Evolutionary conservation across 2,888 invertebrate species (phyloP), one percentile per base, ranked within the genome.

Genomic region (Sussaba pulchella): DNA sequence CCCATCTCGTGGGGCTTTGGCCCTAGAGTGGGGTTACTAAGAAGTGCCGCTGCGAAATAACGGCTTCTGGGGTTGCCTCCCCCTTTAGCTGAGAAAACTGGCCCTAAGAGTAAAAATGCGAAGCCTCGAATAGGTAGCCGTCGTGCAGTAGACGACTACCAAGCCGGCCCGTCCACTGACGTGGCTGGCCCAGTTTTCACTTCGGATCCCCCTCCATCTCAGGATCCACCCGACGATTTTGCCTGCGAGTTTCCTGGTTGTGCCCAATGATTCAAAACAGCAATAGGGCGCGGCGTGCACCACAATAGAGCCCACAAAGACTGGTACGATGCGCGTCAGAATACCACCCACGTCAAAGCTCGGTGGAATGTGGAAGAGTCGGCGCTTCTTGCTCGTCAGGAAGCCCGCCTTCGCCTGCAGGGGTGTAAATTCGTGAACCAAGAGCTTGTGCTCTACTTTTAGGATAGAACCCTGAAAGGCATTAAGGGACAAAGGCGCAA

Each of bases 21-120:
- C 31, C 31, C 6, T 6, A 5, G 31, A 31, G 31, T 31, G 61
- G 45, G 2, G 31, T n/a, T 17, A 8, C 61, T 57, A 45, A 66
- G 45, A 45, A 69, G 54, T 66, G 10, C 69, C 61, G 71, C 77
- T 80, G 59, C 81, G 73, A 14, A 12, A 31, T 31, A 5, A 12
- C 9, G 10, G 41, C 43, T 76, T 61, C 54, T 17, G 50, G 69
- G 69, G 74, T 39, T 70, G 61, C 78, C 78, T 41, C 36, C 73
- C 86, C 88, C 90, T 89, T 91, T 92, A 89, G 91, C 91, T 92
- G 91, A 88, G 91, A 86, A 91, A 94, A 94, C 94, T 94, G 94
- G 93, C 92, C 93, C 93, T 31, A 31, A 31, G 47, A 71, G 41
- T 24, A 19, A 2, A n/a, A 63, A 52, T 36, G 47, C 41, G 6